A percentile compares a stretch with the other conserved stretches of the same genome.
Evolutionary conservation across 2,888 invertebrate species (phyloP).

Genomic region (Trichacis sp.): DNA sequence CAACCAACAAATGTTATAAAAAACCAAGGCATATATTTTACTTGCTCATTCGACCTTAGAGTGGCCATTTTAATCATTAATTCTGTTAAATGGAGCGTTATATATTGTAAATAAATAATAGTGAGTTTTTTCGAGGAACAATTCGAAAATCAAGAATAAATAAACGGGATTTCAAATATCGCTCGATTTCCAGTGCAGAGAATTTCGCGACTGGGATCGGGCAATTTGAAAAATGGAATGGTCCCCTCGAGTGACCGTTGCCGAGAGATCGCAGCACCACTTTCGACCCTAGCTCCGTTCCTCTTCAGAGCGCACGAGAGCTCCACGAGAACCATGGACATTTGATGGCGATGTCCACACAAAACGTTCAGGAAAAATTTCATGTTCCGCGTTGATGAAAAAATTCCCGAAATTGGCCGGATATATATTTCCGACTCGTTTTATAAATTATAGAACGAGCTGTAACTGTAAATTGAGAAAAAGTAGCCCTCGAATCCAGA

Average conservation of each 20-base stretch:
- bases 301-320: slow-evolving; percentile 10
- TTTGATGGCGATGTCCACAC: slow-evolving; percentile 7
- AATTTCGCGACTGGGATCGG: neutral
- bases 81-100: no score
- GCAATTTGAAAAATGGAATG: slow-evolving; percentile 4
- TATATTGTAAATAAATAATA: no score
- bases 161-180: neutral
- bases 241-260: slow-evolving; percentile 46
- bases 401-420: neutral
- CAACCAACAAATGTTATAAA: no score
- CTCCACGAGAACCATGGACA: neutral
- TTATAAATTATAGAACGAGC: neutral
- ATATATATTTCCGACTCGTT: no score
- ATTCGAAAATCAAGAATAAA: no score
- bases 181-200: neutral
- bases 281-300: slow-evolving; percentile 35
- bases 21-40: no score
- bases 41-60: no score
- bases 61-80: no score
- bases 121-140: no score
- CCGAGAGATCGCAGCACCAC: slow-evolving; percentile 40
- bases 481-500: neutral
- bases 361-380: neutral
- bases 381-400: slow-evolving; percentile 1
- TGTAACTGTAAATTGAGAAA: neutral